Evolutionary conservation across 2,113 vertebrate genomes (phyloP), one percentile per base, ranked within the genome.

Genomic region (Accipiter cooperii): DNA sequence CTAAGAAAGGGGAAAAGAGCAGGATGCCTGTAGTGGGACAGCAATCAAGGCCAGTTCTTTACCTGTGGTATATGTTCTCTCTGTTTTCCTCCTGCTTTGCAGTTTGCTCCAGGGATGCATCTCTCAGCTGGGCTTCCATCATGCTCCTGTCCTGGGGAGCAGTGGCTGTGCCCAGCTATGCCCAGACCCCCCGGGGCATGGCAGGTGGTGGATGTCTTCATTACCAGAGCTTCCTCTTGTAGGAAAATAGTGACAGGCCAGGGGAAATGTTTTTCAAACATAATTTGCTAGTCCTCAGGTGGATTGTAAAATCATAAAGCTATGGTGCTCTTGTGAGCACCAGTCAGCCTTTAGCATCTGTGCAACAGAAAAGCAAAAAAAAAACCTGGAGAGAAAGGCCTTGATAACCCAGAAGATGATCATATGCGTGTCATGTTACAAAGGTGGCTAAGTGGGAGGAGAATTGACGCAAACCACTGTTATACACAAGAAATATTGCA

Each of bases 281-380:
- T 3, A 12, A 42, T 73, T 68, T 76, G 6, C 34, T 55, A 31
- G 15, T 65, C 17, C 34, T 65, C 24, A 14, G 29, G 8, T 47
- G 16, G 73, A 60, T 33, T 6, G 17, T 22, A 57, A 61, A 77
- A 61, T 26, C 13, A 14, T 21, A 69, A 69, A 73, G 25, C 54
- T 61, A 2, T 3, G 6, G 13, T 75, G 69, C 51, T 71, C 17
- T 18, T 13, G 17, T 21, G 44, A 92, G 66, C 42, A 22, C 9
- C 0, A 0, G 20, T 15, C 49, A 61, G 17, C n/a, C 26, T 2
- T 33, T 8, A 87, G 84, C 94, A 74, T 31, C 95, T 91, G 94
- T 97, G 92, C 90, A 89, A 52, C 94, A 94, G 95, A 93, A 91
- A 94, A 89, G 33, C 8, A 29, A 33, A 57, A 12, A 29, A 28